A percentile compares a stretch with the other conserved stretches of the same genome.
phyloP scores from a whole-genome alignment of 2,888 invertebrate species.

The Pantelozetes paolii region DNA sequence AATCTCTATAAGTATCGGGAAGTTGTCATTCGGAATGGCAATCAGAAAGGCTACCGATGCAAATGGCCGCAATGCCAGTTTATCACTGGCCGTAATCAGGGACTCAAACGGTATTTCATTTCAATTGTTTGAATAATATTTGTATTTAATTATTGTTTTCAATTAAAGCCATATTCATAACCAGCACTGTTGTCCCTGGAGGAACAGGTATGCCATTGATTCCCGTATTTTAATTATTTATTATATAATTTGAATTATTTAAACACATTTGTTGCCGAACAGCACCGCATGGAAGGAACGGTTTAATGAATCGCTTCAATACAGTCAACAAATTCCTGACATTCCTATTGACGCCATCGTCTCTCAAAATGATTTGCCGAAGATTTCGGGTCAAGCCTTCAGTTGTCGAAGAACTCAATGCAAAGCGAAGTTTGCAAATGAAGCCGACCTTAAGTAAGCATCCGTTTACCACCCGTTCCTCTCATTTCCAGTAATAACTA shows the following conservation, averaged over 20 bases:
- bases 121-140: not conserved
- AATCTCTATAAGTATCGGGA: not conserved
- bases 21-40: not conserved
- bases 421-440: not conserved
- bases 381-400: not conserved
- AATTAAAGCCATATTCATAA: constrained; percentile 10
- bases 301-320: not conserved
- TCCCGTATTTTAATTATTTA: too few species aligned
- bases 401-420: not conserved
- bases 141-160: not conserved
- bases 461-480: not conserved
- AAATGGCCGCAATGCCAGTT: not conserved
- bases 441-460: not conserved
- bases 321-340: not conserved
- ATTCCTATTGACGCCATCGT: not conserved
- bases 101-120: not conserved
- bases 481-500: not conserved
- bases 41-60: not conserved
- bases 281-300: not conserved
- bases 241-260: too few species aligned
- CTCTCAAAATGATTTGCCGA: not conserved
- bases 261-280: too few species aligned
- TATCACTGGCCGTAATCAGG: not conserved
- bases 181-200: not conserved
- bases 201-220: not conserved